phyloP scores from a whole-genome alignment of 2,113 vertebrate species.

The Lampris incognitus region DNA sequence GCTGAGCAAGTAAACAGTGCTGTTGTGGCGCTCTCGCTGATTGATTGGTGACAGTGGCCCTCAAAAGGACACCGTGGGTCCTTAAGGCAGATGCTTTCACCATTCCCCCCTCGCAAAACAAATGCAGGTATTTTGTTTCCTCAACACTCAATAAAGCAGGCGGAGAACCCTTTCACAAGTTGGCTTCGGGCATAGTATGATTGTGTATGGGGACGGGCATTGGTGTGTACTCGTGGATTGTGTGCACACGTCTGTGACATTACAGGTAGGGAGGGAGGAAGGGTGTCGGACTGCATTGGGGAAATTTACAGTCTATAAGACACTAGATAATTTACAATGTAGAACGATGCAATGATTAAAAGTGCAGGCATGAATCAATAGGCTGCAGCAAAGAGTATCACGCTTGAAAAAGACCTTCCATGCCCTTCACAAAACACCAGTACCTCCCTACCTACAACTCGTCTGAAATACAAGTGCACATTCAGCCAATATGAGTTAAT shows the following conservation, averaged over 20 bases:
- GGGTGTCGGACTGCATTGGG: conserved; percentile 76
- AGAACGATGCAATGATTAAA: conserved; percentile 80
- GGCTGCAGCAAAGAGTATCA: conserved; percentile 73
- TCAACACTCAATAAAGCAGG: conserved; percentile 57
- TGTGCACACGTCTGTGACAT: conserved; percentile 38
- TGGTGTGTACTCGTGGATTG: conserved; percentile 30
- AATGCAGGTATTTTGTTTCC: conserved; percentile 49
- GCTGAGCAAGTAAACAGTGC: conserved; percentile 77
- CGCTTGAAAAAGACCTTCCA: conserved; percentile 76
- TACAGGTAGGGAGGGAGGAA: conserved; percentile 64
- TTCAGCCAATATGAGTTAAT: conserved; percentile 22
- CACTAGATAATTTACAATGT: conserved; percentile 81
- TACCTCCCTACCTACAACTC: conserved; percentile 60
- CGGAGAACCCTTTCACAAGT: conserved; percentile 54
- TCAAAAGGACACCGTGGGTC: conserved; percentile 65
- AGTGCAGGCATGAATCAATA: conserved; percentile 77
- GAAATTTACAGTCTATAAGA: conserved; percentile 83
- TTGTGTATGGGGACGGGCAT: conserved; percentile 26
- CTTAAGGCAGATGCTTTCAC: conserved; percentile 57
- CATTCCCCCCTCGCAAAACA: conserved; percentile 47
- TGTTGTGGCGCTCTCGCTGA: conserved; percentile 64
- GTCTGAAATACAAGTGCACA: conserved; percentile 65
- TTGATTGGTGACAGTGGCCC: conserved; percentile 70
- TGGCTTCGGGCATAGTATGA: conserved; percentile 60
- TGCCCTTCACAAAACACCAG: conserved; percentile 73